Evolutionary conservation across 2,797 vertebrate genomes (phyloP), one percentile per base, ranked within the genome.

Genomic region (Podargus strigoides): DNA sequence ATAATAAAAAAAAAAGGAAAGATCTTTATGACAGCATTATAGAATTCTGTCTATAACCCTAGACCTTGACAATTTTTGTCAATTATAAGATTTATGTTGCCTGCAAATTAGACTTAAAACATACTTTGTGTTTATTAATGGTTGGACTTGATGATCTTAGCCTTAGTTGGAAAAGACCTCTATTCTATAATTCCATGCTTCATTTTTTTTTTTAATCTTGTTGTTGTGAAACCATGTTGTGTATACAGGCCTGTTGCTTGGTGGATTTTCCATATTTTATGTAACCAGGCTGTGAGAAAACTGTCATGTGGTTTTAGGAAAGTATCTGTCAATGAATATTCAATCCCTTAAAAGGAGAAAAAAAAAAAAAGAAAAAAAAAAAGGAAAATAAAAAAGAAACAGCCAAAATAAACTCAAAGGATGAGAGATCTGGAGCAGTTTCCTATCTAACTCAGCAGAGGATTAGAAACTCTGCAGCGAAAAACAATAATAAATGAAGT

Each of bases 401-500:
- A 44, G 3, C n/a, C 37, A 36, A 81, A 70, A 18, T 67, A 76
- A 19, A 44, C 30, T 60, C 27, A 52, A 13, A 56, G 20, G 11
- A 74, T 46, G n/a, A 67, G 37, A 83, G 32, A 68, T 84, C 32
- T 56, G 69, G 42, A 94, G 59, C 22, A 50, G 36, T 88, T 80
- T 85, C 63, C 32, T 21, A 62, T 62, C 46, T 81, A 90, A 93
- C 64, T 70, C 87, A 80, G 16, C 30, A 73, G 74, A 82, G 58
- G 76, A 94, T 96, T 92, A 91, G 59, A 89, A 91, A 72, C 3
- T 53, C 41, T 80, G 14, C 37, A 53, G 44, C 74, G 34, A 64
- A 85, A 94, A 92, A 85, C 16, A 70, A 62, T 66, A 87, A 92
- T 63, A 93, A 95, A 73, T 89, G 18, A 92, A 83, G 50, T 70